Evolutionary conservation across 2,888 invertebrate genomes (phyloP).

Genomic region (Caenorhabditis virilis): DNA sequence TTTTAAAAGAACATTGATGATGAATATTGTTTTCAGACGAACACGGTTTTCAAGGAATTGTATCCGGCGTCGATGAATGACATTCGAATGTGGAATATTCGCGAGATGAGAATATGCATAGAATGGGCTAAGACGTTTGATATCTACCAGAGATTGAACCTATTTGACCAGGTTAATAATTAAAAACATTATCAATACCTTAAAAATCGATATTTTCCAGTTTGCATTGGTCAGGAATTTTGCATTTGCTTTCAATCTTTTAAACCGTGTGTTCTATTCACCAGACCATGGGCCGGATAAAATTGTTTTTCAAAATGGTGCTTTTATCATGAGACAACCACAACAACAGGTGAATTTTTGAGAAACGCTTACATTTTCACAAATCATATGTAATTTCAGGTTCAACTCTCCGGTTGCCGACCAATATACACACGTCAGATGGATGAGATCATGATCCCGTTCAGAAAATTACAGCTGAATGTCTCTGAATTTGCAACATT

Average conservation of each 20-base stretch:
- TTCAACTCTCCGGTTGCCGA: slow-evolving; percentile 65
- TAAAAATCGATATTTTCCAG: slow-evolving; percentile 52
- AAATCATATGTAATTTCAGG: slow-evolving; percentile 27
- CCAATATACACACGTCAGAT: slow-evolving; percentile 67
- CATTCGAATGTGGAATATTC: slow-evolving; percentile 68
- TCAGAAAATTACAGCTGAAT: slow-evolving; percentile 54
- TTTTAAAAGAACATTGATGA: slow-evolving; percentile 3
- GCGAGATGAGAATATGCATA: slow-evolving; percentile 66
- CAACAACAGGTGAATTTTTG: slow-evolving; percentile 49
- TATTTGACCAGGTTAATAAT: slow-evolving; percentile 59
- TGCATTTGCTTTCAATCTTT: slow-evolving; percentile 67
- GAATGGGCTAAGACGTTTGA: slow-evolving; percentile 68
- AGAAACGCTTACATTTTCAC: neutral
- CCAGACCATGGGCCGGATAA: slow-evolving; percentile 67
- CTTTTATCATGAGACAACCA: slow-evolving; percentile 65
- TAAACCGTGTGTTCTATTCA: slow-evolving; percentile 66
- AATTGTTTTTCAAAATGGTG: slow-evolving; percentile 67
- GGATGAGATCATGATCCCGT: slow-evolving; percentile 68
- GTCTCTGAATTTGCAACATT: slow-evolving; percentile 66
- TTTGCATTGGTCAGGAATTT: slow-evolving; percentile 65
- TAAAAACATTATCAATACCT: neutral
- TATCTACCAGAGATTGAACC: slow-evolving; percentile 52
- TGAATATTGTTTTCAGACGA: slow-evolving; percentile 47
- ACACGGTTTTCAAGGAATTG: slow-evolving; percentile 61
- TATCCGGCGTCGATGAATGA: slow-evolving; percentile 68